A percentile compares a stretch with the other conserved stretches of the same genome.
phyloP scores from a whole-genome alignment of 1,140 invertebrate species.

The Lethrus apterus region DNA sequence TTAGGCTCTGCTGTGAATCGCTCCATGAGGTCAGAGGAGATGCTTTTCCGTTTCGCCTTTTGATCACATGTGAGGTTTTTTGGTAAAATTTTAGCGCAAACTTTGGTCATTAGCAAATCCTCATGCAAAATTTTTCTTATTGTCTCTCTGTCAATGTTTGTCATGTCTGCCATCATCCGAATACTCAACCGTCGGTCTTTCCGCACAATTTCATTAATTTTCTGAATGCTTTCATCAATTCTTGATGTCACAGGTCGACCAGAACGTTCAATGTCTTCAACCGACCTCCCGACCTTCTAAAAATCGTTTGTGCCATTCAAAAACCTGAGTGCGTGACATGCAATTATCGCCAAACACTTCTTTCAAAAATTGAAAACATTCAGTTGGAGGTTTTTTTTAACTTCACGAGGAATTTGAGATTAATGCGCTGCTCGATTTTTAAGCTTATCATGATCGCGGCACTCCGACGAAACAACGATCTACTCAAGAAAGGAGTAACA shows the following conservation, averaged over 20 bases:
- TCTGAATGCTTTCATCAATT: neutral
- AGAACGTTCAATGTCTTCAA: constrained; percentile 26
- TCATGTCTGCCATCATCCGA: neutral
- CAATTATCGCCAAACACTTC: neutral
- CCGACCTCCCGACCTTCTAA: constrained; percentile 24
- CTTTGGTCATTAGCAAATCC: neutral
- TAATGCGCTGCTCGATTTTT: no score
- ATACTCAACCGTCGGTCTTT: constrained; percentile 1
- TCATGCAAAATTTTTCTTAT: constrained; percentile 6
- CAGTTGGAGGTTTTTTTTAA: no score
- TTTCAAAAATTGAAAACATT: no score
- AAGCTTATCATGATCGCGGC: no score
- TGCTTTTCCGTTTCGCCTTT: no score
- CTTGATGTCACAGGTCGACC: constrained; percentile 17
- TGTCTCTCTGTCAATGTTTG: constrained; percentile 1
- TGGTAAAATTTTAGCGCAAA: constrained; percentile 3
- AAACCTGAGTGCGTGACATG: constrained; percentile 12
- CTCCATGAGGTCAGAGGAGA: no score
- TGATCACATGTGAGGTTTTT: constrained; percentile 5
- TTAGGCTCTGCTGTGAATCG: no score
- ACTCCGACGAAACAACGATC: no score
- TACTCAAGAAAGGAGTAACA: no score
- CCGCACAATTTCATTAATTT: constrained; percentile 1
- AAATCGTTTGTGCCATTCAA: constrained; percentile 30
- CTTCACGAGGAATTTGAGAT: no score